Percentiles rank a stretch among this genome's conserved stretches.
These are phyloP conservation scores for Hypsopygia costalis DNA, from an alignment of 2,888 invertebrate genomes.

Conservation along the genomic window DNA sequence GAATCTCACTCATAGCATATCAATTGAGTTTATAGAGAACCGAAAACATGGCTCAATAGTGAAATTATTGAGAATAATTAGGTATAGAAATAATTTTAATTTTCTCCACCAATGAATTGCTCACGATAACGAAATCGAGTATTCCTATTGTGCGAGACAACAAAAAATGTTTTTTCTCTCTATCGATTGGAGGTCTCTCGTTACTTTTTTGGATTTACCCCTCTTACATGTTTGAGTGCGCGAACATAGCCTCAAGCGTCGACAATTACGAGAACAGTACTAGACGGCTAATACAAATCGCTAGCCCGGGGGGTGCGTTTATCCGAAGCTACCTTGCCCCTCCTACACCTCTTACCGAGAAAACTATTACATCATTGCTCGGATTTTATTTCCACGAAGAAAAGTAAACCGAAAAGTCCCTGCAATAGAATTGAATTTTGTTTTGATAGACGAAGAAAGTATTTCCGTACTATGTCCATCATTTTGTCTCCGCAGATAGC, in stretches of 20 bases:
- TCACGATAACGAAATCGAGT: constrained; percentile 3
- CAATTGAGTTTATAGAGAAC: constrained; percentile 46
- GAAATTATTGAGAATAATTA: constrained; percentile 14
- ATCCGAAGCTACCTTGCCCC: constrained; percentile 47
- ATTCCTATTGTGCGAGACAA: constrained; percentile 16
- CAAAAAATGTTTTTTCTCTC: constrained; percentile 24
- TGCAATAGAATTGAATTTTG: constrained; percentile 8
- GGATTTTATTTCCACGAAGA: constrained; percentile 39
- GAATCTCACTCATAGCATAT: constrained; percentile 61
- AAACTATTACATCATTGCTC: constrained; percentile 67
- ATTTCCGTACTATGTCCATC: constrained; percentile 6
- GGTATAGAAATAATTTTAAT: constrained; percentile 3
- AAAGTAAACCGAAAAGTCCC: constrained; percentile 31
- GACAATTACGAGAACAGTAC: constrained; percentile 75
- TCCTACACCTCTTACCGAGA: constrained; percentile 40
- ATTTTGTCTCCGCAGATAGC: constrained; percentile 22
- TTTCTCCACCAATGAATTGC: neutral
- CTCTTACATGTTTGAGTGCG: constrained; percentile 59
- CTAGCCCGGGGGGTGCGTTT: constrained; percentile 69
- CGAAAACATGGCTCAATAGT: constrained; percentile 15
- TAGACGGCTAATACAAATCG: constrained; percentile 79
- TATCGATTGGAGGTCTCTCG: constrained; percentile 47
- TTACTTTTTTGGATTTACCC: constrained; percentile 54
- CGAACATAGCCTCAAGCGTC: constrained; percentile 61
- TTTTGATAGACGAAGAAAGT: constrained; percentile 4